Evolutionary conservation across 2,113 vertebrate genomes (phyloP), one percentile per base, ranked within the genome.

Genomic region (Australoheros scitulus): DNA sequence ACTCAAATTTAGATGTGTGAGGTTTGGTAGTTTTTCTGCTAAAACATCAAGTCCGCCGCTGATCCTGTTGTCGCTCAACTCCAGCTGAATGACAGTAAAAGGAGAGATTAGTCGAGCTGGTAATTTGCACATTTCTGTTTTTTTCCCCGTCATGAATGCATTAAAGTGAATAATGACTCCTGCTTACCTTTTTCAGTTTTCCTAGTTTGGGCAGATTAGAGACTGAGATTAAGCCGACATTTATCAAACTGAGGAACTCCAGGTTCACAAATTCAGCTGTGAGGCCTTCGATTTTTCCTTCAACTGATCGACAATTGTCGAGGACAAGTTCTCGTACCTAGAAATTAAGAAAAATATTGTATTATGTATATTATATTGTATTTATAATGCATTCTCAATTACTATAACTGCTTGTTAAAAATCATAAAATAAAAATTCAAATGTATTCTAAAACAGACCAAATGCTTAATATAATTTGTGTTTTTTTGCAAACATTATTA

Each of bases 191-290:
- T 97, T 97, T 98, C 93, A 98, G 96, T 92, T 98, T 98, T 88
- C 94, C 96, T 92, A 98, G 95, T 93, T 97, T 97, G 22, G 97
- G 97, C 80, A 98, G 96, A 94, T 97, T 97, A 89, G 96, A 96
- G 85, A 98, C 96, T 68, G 97, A 97, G 57, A 96, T 95, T 94
- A 98, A 93, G 88, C 96, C 94, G 61, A 98, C 97, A 87, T 97
- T 97, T 96, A 98, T 97, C 96, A 98, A 96, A 95, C 97, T 98
- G 94, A 98, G 97, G 91, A 97, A 97, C 93, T 97, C 97, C 93
- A 98, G 94, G 92, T 97, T 97, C 87, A 97, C 94, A 93, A 98
- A 98, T 88, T 97, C 97, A 82, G 94, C 96, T 80, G 97, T 97
- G 90, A 98, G 94, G 64, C 97, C 97, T 92, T 97, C 96, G 15